Evolutionary conservation across 2,113 vertebrate species (phyloP), one percentile per base, ranked within the genome.

Genomic region (Heterochromis multidens): DNA sequence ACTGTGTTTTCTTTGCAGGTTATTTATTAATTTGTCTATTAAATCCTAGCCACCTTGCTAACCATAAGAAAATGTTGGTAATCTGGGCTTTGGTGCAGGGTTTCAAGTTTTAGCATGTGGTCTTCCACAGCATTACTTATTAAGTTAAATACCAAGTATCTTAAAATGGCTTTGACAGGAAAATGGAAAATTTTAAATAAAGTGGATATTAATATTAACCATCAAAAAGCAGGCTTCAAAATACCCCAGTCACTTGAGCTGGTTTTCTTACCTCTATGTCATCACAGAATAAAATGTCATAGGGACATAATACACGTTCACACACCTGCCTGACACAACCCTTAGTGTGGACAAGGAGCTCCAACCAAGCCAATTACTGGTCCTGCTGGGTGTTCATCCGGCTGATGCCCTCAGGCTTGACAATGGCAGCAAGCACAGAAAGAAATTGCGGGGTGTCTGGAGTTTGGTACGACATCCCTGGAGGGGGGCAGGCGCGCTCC

Each of bases 321-420:
- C 85, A 91, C 80, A 85, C 87, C 92, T 67, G 94, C 91, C 91
- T 93, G 87, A 80, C 80, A 31, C 65, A 92, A 89, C 95, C 95
- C 93, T 95, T 90, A 93, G 94, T 94, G 91, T 85, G 93, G 92
- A 96, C 95, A 94, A 92, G 91, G 94, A 93, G 94, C 93, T 96
- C 96, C 96, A 95, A 96, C 96, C 93, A 94, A 96, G 95, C 93
- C 95, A 97, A 96, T 97, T 97, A 97, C 95, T 96, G 95, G 95
- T 96, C 96, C 96, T 84, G 94, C 96, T 95, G 97, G 62, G 96
- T 89, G 88, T 82, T 78, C 72, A 85, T 96, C 96, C 89, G 96
- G 96, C 96, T 96, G 95, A 95, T 94, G 93, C 96, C 90, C 94
- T 95, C 96, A 94, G 97, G 96, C 96, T 95, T 95, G 93, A 95